Base-by-base conservation (phyloP, 2,797 vertebrate species). In the Antrozous pallidus region DNA sequence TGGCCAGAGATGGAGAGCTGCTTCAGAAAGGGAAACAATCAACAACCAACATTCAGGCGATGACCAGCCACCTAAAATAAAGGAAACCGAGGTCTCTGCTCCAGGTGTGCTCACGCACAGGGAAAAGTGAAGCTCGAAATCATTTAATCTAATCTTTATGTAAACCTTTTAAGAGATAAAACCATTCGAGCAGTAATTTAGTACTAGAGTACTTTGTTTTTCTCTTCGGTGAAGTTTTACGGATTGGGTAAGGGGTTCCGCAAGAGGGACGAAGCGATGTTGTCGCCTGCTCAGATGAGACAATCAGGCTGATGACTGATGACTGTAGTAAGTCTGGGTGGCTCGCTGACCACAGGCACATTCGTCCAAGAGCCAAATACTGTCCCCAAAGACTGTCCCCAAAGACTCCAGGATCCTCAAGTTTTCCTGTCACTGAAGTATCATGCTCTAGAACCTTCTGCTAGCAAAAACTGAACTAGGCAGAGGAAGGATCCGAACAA, bases 101-200 rank as follows among this genome's bases (percentile, higher is more conserved):
- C 78, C 74, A 56, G 36, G 24, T 24, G 17, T 3, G 20, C n/a
- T 78, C 92, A 40, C 20, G 16, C 91, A 94, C n/a, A 49, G 85
- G 79, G 63, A 95, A 93, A 94, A 95, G 89, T 81, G 95, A 92
- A 85, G 90, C 96, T 94, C 75, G 16, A 58, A 95, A 94, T 92
- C 96, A 94, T 81, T 94, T 96, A 97, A 95, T 82, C 83, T 94
- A 96, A 96, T 96, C 94, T 91, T 91, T 90, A 84, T 78, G 93
- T 95, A 85, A 96, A 96, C 82, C 96, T 95, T 91, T 91, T 91
- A 85, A 90, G 95, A 95, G 93, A 94, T 93, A 96, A 97, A 96
- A 73, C 94, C 92, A 96, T 82, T 83, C 90, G 82, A 73, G 75
- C 38, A 81, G 94, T 86, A 90, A 94, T 95, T 96, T 88, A 88